Conservation (phyloP, 2,113 vertebrate genomes). For the Apaloderma vittatum region DNA sequence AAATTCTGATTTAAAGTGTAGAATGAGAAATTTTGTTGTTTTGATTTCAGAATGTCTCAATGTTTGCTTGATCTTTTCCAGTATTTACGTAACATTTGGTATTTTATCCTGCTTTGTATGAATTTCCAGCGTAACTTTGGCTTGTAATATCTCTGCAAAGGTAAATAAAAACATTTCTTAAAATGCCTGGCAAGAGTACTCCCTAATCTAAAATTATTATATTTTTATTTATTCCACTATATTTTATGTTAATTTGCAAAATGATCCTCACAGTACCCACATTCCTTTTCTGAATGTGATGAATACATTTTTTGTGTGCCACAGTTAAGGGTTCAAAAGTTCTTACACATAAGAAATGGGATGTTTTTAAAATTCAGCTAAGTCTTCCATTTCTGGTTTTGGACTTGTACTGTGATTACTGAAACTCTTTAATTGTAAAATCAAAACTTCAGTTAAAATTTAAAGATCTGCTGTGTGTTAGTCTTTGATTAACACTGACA, state of each 20-base stretch:
- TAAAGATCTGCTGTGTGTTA: not conserved
- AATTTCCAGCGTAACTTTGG: not conserved
- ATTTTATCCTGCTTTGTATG: not conserved
- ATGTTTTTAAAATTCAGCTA: not conserved
- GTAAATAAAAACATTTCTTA: slow-evolving; percentile 17
- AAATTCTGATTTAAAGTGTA: not conserved
- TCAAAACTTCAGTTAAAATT: not conserved
- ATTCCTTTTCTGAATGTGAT: not conserved
- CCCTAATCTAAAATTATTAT: not conserved
- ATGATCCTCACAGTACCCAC: not conserved
- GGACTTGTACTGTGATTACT: not conserved
- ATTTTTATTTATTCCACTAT: not conserved
- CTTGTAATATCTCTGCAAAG: not conserved
- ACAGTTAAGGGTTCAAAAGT: not conserved
- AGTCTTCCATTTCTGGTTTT: not conserved
- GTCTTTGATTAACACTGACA: not conserved
- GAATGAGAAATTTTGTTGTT: not conserved
- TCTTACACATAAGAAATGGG: not conserved
- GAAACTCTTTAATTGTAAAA: not conserved
- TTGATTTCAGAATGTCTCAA: not conserved
- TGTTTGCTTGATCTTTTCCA: not conserved
- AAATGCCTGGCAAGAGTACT: not conserved
- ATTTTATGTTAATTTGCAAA: not conserved
- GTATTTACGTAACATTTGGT: not conserved
- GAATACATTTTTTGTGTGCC: not conserved